phyloP scores from a whole-genome alignment of 2,113 vertebrate species.

The Crotalus tigris region DNA sequence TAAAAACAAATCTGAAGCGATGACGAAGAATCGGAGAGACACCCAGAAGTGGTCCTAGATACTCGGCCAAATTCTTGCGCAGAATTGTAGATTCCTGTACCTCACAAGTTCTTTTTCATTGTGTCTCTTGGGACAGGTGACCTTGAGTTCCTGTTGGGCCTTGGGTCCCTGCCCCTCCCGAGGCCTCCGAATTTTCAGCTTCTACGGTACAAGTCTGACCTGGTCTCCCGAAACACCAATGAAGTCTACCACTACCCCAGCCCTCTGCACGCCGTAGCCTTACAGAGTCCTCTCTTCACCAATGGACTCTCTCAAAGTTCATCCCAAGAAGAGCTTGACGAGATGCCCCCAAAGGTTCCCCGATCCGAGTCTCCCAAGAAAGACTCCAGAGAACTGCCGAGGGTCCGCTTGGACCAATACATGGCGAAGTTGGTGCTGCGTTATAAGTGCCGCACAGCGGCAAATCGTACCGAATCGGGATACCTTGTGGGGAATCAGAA shows the following conservation, averaged over 20 bases:
- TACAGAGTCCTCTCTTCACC: constrained; percentile 81
- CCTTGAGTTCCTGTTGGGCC: constrained; percentile 62
- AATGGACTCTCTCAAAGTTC: constrained; percentile 12
- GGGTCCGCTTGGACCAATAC: constrained; percentile 75
- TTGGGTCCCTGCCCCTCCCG: constrained; percentile 50
- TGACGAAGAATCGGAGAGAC: neutral
- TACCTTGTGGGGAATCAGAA: constrained; percentile 49
- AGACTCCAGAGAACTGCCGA: constrained; percentile 20
- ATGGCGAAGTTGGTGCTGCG: constrained; percentile 72
- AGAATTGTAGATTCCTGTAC: neutral
- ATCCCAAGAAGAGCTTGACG: neutral
- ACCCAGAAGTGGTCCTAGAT: neutral
- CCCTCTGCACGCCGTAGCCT: constrained; percentile 78
- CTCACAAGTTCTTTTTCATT: neutral
- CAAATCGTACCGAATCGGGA: neutral
- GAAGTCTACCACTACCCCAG: constrained; percentile 82
- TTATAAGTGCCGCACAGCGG: constrained; percentile 62
- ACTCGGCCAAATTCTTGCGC: neutral
- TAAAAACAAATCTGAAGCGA: neutral
- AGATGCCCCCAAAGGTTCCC: constrained; percentile 40
- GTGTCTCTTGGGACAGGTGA: constrained; percentile 56
- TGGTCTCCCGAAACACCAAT: constrained; percentile 76
- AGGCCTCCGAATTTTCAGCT: constrained; percentile 1
- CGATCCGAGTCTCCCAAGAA: constrained; percentile 28
- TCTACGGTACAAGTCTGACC: constrained; percentile 68